Evolutionary conservation across 2,113 vertebrate genomes (phyloP), one percentile per base, ranked within the genome.

Genomic region (Bos indicus): DNA sequence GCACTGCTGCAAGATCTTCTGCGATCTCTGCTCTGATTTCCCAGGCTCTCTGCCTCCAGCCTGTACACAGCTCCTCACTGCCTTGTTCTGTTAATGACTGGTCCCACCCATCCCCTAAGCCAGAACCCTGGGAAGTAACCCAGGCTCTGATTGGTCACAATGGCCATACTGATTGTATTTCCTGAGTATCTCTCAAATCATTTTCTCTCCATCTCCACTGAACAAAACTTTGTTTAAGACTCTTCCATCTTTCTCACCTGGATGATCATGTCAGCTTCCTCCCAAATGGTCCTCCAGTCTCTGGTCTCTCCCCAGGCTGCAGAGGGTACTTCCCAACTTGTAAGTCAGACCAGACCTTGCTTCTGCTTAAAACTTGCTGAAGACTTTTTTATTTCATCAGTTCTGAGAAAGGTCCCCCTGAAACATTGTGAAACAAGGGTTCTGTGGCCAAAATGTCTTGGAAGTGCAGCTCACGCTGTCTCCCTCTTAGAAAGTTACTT

Each of bases 1-100:
- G 30, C 15, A 4, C 0, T 7, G 7, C 52, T 4, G 78, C 6
- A 0, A 8, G 1, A 0, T 26, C 54, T 48, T 62, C 30, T 3
- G 17, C 3, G 3, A 0, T 62, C 64, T 94, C 59, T 10, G 0
- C 59, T 57, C 62, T 16, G 57, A 81, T 33, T 15, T 6, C 23
- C 26, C 64, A 6, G 11, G 33, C 3, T 54, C 19, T 43, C 92
- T 86, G 83, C 51, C 48, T 88, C 25, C 54, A 78, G 64, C 64
- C 84, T 14, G 4, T 7, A 5, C 26, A 28, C 26, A 60, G 67
- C 87, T 28, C 21, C 62, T 83, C 5, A 0, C 48, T n/a, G 25
- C 23, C 40, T 40, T 9, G 30, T 51, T 84, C 57, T 7, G 19
- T 56, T 10, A 11, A 26, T 13, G 51, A 57, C 56, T 16, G 28